A percentile compares a stretch with the other conserved stretches of the same genome.
Conservation (phyloP, 2,888 invertebrate species). For the Chorisops tibialis region DNA sequence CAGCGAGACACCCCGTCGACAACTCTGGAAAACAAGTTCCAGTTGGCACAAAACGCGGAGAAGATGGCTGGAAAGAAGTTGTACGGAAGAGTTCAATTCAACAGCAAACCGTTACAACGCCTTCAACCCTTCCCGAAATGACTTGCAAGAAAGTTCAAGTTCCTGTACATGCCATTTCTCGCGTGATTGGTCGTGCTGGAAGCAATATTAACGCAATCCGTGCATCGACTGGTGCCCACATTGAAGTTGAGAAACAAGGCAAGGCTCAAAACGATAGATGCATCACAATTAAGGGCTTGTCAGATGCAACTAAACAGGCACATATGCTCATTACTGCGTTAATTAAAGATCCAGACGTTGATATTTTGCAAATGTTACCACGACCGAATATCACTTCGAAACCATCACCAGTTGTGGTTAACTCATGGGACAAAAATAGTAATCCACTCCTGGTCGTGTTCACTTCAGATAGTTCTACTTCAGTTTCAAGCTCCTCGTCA, state of each 20-base stretch:
- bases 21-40: constrained; percentile 47
- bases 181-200: constrained; percentile 96
- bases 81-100: constrained; percentile 74
- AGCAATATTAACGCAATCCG: constrained; percentile 98
- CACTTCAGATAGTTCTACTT: constrained; percentile 1
- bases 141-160: constrained; percentile 90
- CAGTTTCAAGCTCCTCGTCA: not conserved
- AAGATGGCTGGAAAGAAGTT: constrained; percentile 98
- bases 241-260: constrained; percentile 96
- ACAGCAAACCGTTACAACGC: constrained; percentile 39
- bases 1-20: constrained; percentile 68
- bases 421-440: constrained; percentile 50
- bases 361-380: constrained; percentile 78
- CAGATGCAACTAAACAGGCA: constrained; percentile 90
- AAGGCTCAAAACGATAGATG: constrained; percentile 91
- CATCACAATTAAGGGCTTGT: constrained; percentile 92
- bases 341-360: constrained; percentile 93
- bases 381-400: constrained; percentile 54
- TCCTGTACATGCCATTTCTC: constrained; percentile 89
- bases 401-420: constrained; percentile 39
- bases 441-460: constrained; percentile 5
- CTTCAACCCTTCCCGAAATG: constrained; percentile 44
- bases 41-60: constrained; percentile 60
- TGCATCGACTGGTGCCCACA: constrained; percentile 94
- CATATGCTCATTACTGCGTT: constrained; percentile 85